Base-by-base conservation (phyloP, 2,113 vertebrate genomes). In the Leucoraja erinaceus region DNA sequence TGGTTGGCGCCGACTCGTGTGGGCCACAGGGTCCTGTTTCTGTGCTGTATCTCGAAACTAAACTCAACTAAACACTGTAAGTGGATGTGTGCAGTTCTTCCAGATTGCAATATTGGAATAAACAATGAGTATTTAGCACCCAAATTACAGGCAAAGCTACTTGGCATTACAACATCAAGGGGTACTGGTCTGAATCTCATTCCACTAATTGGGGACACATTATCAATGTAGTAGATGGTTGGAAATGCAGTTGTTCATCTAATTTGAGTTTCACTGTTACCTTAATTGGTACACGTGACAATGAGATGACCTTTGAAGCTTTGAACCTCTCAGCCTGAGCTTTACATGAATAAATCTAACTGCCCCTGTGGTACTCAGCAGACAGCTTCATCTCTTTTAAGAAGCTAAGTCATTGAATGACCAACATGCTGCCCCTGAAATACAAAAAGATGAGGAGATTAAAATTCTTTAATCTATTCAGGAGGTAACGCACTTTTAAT, bases 401-500 rank as follows among this genome's bases (percentile, higher is more conserved):
- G 59, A 11, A 88, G 28, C 59, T 31, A 88, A 66, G 56, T 63
- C 59, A n/a, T 14, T 88, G 28, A 61, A 31, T 86, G 83, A 86
- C 28, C 54, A n/a, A 63, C 28, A 63, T 88, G n/a, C 28, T 20
- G 28, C 22, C 83, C 9, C 16, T 63, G 38, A 88, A 88, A 31
- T 63, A 28, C 2, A 16, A 31, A 28, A 63, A 66, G 59, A 25
- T 63, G 59, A 88, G 83, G 61, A 63, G 83, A 63, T 88, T 88
- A 88, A 88, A 88, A 88, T 88, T 63, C 75, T 63, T 88, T 88
- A 88, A 88, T 88, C 59, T 12, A 18, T 12, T 31, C 11, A 86
- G 59, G 11, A 86, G 59, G 61, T 31, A 88, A 88, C 20, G 59
- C 31, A 14, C 59, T 66, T 88, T 63, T 88, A 88, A 88, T 88